Conservation (phyloP, 2,113 vertebrate species). For the Oncorhynchus mykiss region DNA sequence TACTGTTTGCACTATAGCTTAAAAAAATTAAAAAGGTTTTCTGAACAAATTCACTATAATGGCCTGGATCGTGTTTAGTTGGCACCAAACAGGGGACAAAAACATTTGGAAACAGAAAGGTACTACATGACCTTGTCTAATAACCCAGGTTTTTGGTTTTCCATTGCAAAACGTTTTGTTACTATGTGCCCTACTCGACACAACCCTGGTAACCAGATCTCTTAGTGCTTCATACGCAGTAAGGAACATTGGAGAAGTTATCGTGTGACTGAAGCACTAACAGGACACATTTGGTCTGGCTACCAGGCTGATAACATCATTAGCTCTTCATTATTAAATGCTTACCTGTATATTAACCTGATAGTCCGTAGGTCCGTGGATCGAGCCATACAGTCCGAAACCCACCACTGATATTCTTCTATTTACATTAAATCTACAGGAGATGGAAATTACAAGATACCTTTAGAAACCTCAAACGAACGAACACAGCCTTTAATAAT, state of each 20-base stretch:
- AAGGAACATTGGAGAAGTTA: no score
- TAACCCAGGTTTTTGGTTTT: no score
- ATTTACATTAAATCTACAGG: constrained; percentile 88
- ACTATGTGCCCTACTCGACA: no score
- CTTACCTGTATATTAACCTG: constrained; percentile 96
- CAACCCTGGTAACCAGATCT: no score
- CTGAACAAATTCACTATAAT: no score
- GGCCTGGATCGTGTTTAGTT: no score
- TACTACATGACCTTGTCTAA: no score
- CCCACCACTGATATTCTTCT: constrained; percentile 92
- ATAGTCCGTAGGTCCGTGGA: constrained; percentile 93
- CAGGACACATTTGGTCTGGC: no score
- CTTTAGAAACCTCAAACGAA: background rate
- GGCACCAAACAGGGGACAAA: background rate
- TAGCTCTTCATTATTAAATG: background rate
- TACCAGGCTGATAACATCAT: no score
- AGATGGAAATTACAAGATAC: background rate
- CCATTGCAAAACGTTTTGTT: no score
- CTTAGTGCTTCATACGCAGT: no score
- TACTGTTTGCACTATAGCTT: background rate
- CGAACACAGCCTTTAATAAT: background rate
- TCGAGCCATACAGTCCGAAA: constrained; percentile 93
- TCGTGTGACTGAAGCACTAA: no score
- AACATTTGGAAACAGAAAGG: background rate
- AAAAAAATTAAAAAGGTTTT: background rate